These are phyloP conservation scores for Aleiodes sp. DNA, from an alignment of 1,140 invertebrate genomes.

Conservation along the genomic window DNA sequence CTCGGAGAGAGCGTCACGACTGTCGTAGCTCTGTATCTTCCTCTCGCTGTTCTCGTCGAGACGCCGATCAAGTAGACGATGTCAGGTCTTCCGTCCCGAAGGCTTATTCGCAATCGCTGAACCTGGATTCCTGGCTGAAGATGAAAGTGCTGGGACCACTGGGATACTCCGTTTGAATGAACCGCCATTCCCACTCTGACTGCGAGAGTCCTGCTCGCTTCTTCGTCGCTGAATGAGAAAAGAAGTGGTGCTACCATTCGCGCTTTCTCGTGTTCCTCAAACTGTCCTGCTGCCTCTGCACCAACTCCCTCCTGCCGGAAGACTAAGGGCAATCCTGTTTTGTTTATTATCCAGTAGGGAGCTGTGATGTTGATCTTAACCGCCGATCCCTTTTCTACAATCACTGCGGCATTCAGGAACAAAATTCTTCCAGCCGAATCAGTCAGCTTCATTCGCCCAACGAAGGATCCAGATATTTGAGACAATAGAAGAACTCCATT, in stretches of 20 bases:
- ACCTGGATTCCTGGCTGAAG: constrained; percentile 80
- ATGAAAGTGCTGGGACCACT: constrained; percentile 86
- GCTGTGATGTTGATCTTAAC: constrained; percentile 82
- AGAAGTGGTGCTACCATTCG: constrained; percentile 91
- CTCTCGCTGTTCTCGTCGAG: constrained; percentile 85
- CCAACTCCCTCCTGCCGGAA: constrained; percentile 89
- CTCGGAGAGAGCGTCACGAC: constrained; percentile 93
- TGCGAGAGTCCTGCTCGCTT: constrained; percentile 72
- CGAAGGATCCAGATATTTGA: constrained; percentile 64
- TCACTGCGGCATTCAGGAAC: constrained; percentile 75
- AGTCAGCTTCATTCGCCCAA: constrained; percentile 69
- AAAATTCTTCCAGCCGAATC: constrained; percentile 79
- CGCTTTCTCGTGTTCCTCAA: constrained; percentile 93
- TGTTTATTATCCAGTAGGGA: constrained; percentile 96
- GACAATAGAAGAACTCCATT: constrained; percentile 68
- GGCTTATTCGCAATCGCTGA: constrained; percentile 72
- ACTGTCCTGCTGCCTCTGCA: constrained; percentile 89
- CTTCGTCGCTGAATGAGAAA: constrained; percentile 92
- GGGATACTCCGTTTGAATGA: constrained; percentile 71
- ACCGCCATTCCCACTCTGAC: constrained; percentile 78
- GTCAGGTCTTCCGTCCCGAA: constrained; percentile 73
- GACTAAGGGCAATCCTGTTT: constrained; percentile 92
- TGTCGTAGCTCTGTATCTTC: constrained; percentile 87
- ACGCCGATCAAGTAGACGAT: constrained; percentile 85
- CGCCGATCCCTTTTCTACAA: constrained; percentile 62